phyloP scores from a whole-genome alignment of 2,113 vertebrate genomes.

The Delphinus delphis region DNA sequence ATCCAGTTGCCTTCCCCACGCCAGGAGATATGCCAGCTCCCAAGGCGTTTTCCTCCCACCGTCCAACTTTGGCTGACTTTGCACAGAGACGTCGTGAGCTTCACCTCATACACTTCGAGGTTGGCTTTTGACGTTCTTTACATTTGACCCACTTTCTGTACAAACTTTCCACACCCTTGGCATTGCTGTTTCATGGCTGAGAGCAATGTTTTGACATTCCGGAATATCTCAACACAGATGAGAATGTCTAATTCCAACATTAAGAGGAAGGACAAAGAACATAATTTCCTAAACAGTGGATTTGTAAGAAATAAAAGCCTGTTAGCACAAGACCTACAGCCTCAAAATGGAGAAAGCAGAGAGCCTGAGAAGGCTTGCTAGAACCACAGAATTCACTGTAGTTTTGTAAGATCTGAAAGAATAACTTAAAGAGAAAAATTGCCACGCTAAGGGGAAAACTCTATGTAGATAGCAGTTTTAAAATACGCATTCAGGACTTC shows the following conservation, averaged over 20 bases:
- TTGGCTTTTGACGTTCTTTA: not conserved
- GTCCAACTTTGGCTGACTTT: not conserved
- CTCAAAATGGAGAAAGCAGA: not conserved
- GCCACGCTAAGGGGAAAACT: not conserved
- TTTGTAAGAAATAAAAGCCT: slow-evolving; percentile 29
- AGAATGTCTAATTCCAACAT: not conserved
- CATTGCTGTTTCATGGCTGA: not conserved
- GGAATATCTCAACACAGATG: not conserved
- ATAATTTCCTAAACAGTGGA: not conserved
- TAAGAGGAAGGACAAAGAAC: not conserved
- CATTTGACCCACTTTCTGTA: not conserved
- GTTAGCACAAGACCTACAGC: not conserved
- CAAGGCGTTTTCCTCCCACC: not conserved
- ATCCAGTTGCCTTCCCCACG: not conserved
- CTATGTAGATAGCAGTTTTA: not conserved
- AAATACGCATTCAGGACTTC: slow-evolving; percentile 31
- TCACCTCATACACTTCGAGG: not conserved
- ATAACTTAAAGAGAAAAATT: slow-evolving; percentile 36
- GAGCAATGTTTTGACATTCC: not conserved
- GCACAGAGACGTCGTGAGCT: too few relatives aligned
- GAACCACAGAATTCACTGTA: not conserved
- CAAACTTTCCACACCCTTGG: not conserved
- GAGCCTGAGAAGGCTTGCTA: not conserved
- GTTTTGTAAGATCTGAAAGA: slow-evolving; percentile 22
- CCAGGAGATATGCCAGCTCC: not conserved